Evolutionary conservation across 2,888 invertebrate species (phyloP), one percentile per base, ranked within the genome.

Genomic region (Dilophus febrilis): DNA sequence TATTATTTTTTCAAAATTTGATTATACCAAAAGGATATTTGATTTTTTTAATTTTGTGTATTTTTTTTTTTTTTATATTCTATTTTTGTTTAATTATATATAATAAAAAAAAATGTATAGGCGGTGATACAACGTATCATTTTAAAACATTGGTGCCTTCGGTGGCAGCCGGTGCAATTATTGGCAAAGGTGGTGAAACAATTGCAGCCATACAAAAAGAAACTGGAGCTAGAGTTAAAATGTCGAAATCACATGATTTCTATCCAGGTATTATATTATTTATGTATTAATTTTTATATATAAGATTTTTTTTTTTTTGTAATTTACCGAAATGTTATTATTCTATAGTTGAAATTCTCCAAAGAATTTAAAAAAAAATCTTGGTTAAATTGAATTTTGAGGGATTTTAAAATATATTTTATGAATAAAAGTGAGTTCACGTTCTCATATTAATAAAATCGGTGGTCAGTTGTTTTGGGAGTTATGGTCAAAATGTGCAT

Each of bases 211-310:
- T 98, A 56, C 95, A 98, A 66, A 92, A 91, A 66, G 95, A 97
- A 64, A 86, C 92, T 40, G 91, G 91, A 52, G 94, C 95, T 52
- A 76, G 91, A 54, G 90, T 98, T 52, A 97, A 97, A 72, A 97
- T 97, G 95, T 97, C 95, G 55, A 97, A 95, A 68, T 88, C 92
- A 40, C 92, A 92, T 58, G 97, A 97, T 63, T 94, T 90, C 64
- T 97, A 95, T 70, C 97, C 95, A 67, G 95, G 95, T 95, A 64
- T n/a, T n/a, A n/a, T n/a, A n/a, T n/a, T n/a, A n/a, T n/a, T n/a
- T n/a, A n/a, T n/a, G n/a, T n/a, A n/a, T n/a, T n/a, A n/a, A n/a
- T n/a, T n/a, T n/a, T n/a, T n/a, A n/a, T n/a, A n/a, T n/a, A n/a
- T n/a, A n/a, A n/a, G n/a, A n/a, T n/a, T n/a, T n/a, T n/a, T n/a